These are phyloP conservation scores for Dermochelys coriacea DNA, from an alignment of 2,797 vertebrate genomes.

Conservation along the genomic window DNA sequence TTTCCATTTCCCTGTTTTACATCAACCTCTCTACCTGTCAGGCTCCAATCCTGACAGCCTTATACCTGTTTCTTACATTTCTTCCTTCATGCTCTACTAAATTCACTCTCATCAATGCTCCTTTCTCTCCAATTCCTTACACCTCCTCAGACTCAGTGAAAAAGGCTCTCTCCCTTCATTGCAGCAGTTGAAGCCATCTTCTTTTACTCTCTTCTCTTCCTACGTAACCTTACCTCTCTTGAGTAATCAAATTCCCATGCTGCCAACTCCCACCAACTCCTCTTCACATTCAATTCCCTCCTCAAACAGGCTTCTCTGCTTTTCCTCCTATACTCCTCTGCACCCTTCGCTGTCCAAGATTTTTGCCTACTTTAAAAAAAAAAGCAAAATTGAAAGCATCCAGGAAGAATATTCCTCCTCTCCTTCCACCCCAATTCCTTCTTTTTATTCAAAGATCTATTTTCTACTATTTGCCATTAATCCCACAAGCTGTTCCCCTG, in stretches of 20 bases:
- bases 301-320: neutral
- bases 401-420: neutral
- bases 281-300: neutral
- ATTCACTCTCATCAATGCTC: neutral
- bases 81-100: neutral
- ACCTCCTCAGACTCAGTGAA: neutral
- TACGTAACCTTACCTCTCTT: neutral
- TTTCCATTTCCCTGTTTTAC: neutral
- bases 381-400: neutral
- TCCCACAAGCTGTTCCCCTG: neutral
- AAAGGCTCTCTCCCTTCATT: neutral
- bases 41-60: neutral
- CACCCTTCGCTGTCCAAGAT: neutral
- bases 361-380: neutral
- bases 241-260: neutral
- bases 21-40: conserved; percentile 4
- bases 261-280: neutral
- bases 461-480: neutral
- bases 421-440: neutral
- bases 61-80: neutral
- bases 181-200: neutral
- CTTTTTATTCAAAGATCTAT: neutral
- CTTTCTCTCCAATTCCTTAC: neutral
- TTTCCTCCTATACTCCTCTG: neutral
- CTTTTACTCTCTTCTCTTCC: neutral